phyloP scores from a whole-genome alignment of 2,113 vertebrate species.

The Bubo blakistoni region DNA sequence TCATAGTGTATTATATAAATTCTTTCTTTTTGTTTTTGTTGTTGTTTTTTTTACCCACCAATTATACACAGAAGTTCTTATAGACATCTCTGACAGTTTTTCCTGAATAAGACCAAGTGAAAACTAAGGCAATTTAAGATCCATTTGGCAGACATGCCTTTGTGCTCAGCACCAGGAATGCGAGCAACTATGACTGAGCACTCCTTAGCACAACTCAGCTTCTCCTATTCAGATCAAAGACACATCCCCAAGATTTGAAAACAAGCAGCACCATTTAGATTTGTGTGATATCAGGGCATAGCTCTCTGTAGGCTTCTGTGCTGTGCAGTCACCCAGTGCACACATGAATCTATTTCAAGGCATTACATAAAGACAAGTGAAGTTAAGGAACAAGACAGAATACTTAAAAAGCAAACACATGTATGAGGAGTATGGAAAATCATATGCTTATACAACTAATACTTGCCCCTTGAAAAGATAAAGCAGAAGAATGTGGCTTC shows the following conservation, averaged over 20 bases:
- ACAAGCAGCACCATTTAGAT: not conserved
- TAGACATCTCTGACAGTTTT: not conserved
- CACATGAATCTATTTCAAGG: not conserved
- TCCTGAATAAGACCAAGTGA: not conserved
- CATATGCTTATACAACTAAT: not conserved
- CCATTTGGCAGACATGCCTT: not conserved
- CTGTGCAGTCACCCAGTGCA: not conserved
- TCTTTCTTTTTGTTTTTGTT: not conserved
- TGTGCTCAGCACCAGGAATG: not conserved
- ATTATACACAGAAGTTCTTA: not conserved
- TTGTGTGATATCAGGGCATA: not conserved
- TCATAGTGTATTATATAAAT: not conserved
- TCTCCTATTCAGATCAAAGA: not conserved
- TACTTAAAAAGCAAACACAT: slow-evolving; percentile 20
- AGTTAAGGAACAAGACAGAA: not conserved
- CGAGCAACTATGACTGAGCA: rapidly evolving
- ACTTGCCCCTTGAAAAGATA: not conserved
- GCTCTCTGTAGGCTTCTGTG: not conserved
- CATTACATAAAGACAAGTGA: not conserved
- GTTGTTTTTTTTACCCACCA: not conserved
- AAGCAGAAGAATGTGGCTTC: slow-evolving; percentile 36
- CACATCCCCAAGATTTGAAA: not conserved
- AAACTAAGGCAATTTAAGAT: not conserved
- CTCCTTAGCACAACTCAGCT: not conserved
- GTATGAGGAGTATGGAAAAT: not conserved